Base-by-base conservation (phyloP, 2,797 vertebrate genomes). In the Lepilemur ruficaudatus region DNA sequence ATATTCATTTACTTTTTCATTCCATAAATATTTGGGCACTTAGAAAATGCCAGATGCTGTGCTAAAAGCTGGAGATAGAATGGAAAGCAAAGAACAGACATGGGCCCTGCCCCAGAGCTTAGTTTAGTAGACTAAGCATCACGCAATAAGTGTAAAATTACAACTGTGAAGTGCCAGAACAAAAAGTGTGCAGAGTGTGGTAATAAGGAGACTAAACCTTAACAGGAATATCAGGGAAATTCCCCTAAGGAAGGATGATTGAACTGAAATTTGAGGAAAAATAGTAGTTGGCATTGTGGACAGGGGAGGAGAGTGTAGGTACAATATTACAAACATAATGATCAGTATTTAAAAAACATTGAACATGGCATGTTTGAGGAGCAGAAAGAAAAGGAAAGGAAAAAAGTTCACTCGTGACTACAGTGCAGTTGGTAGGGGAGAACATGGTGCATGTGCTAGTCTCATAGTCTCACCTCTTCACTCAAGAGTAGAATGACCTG, bases 241-340 rank as follows among this genome's bases (percentile, higher is more conserved):
- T 61, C 86, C n/a, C 30, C 76, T 72, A 46, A 38, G 50, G 38
- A 82, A 83, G 48, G 20, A 78, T 92, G 50, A 69, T 86, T 43
- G 18, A 91, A 86, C 55, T 72, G 63, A 91, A 87, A 90, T 83
- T 80, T 43, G 93, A 91, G 32, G 67, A 90, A 90, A 88, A 63
- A 35, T 93, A 61, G 38, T 86, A 9, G 23, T n/a, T 70, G 9
- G 10, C 32, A 30, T n/a, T 93, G 14, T 79, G 75, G 15, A 41
- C 57, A 73, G 18, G 38, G 48, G 38, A 48, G 46, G 17, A 79
- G 14, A 70, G 32, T 78, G 57, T 75, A 18, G 41, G 35, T 23
- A 69, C 38, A 50, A 28, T 84, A 43, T 52, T 89, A 12, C 61
- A 25, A 75, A 63, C 25, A 89, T 63, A 70, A 32, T 70, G 23